A percentile compares a stretch with the other conserved stretches of the same genome.
These are phyloP conservation scores for Gobio gobio DNA, from an alignment of 2,113 vertebrate species.

Conservation along the genomic window DNA sequence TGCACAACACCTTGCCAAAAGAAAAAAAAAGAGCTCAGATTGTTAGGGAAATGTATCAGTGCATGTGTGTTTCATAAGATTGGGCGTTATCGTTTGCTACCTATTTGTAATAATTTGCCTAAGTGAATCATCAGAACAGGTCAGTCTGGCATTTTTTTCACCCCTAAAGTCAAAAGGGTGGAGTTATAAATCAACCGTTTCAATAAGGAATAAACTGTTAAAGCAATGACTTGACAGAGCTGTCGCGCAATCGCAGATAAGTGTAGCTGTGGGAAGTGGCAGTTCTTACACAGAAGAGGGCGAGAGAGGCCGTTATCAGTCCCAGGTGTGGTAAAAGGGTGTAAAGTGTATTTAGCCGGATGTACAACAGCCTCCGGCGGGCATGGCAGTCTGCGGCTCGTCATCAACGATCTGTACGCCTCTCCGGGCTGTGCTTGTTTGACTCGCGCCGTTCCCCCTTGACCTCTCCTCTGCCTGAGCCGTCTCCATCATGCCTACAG, in stretches of 20 bases:
- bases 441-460: slow-evolving; percentile 90
- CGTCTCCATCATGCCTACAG: slow-evolving; percentile 96
- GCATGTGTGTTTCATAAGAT: slow-evolving; percentile 29
- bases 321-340: slow-evolving; percentile 22
- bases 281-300: slow-evolving; percentile 73
- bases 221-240: slow-evolving; percentile 13
- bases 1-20: slow-evolving; percentile 84
- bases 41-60: slow-evolving; percentile 20
- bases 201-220: slow-evolving; percentile 8
- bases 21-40: slow-evolving; percentile 68
- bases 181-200: slow-evolving; percentile 11
- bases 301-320: background rate
- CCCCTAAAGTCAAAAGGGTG: background rate
- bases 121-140: slow-evolving; percentile 46
- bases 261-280: slow-evolving; percentile 73
- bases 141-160: slow-evolving; percentile 14
- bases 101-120: slow-evolving; percentile 10
- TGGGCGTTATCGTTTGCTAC: background rate
- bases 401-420: slow-evolving; percentile 98
- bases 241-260: background rate
- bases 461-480: slow-evolving; percentile 91
- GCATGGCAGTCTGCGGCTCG: slow-evolving; percentile 82
- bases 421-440: slow-evolving; percentile 81
- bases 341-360: slow-evolving; percentile 81
- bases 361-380: slow-evolving; percentile 91